Evolutionary conservation across 2,888 invertebrate species (phyloP).

Genomic region (Epistrophe grossulariae): DNA sequence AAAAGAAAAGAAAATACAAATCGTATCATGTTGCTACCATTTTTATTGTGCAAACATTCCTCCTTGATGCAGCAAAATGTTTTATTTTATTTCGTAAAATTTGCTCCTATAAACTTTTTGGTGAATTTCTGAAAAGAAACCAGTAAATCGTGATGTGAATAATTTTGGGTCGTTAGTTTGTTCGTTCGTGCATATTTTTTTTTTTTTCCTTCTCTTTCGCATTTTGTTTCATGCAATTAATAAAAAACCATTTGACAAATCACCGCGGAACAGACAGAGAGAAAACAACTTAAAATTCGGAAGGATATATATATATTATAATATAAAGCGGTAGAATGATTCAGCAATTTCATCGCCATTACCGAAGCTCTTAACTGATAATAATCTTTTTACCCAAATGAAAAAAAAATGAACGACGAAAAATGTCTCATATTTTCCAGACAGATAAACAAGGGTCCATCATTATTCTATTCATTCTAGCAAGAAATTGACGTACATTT

Average conservation of each 20-base stretch:
- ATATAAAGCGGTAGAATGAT: conserved; percentile 61
- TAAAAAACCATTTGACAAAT: conserved; percentile 47
- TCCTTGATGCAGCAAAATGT: conserved; percentile 40
- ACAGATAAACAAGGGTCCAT: conserved; percentile 55
- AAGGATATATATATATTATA: too few relatives aligned
- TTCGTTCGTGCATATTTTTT: conserved; percentile 16
- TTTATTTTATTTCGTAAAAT: conserved; percentile 11
- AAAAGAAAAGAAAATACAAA: conserved; percentile 20
- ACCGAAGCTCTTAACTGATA: conserved; percentile 55
- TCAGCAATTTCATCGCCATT: conserved; percentile 64
- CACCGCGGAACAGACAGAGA: not conserved
- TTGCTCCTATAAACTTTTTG: conserved; percentile 37
- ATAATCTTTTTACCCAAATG: conserved; percentile 28
- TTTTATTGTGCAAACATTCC: conserved; percentile 39
- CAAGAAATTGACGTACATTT: conserved; percentile 46
- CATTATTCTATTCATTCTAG: conserved; percentile 36
- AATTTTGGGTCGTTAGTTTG: conserved; percentile 33
- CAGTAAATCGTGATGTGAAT: conserved; percentile 54
- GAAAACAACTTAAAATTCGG: conserved; percentile 29
- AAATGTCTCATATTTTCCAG: conserved; percentile 60
- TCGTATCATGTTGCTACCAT: conserved; percentile 11
- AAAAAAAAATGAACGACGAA: not conserved
- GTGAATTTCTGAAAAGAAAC: conserved; percentile 41
- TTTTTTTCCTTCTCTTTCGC: conserved; percentile 16
- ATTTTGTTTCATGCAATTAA: conserved; percentile 28